phyloP scores from a whole-genome alignment of 2,888 invertebrate species.

The Melanotus villosus region DNA sequence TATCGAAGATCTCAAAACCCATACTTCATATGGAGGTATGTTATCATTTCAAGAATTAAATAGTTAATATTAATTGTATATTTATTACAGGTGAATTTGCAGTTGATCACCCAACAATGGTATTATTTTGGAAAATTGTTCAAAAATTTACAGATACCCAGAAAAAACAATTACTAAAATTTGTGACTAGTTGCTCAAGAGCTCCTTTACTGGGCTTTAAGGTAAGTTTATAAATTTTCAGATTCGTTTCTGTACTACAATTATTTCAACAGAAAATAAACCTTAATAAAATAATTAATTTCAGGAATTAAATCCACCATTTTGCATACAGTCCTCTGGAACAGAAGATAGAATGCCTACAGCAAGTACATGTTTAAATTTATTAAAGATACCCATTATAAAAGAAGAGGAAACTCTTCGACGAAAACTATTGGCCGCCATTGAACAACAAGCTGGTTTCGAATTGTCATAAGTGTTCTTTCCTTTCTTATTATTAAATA shows the following conservation, averaged over 20 bases:
- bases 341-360: conserved; percentile 93
- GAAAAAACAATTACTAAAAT: conserved; percentile 91
- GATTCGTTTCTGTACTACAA: too few relatives aligned
- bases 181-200: conserved; percentile 98
- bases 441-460: conserved; percentile 96
- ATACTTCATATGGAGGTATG: conserved; percentile 90
- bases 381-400: conserved; percentile 95
- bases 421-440: conserved; percentile 91
- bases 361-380: conserved; percentile 98
- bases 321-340: conserved; percentile 96
- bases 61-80: not conserved
- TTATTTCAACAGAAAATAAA: too few relatives aligned
- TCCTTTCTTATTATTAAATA: not conserved
- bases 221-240: too few relatives aligned
- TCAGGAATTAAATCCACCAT: conserved; percentile 94
- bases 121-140: conserved; percentile 92
- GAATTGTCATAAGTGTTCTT: conserved; percentile 84
- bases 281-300: not conserved
- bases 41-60: not conserved
- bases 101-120: conserved; percentile 86
- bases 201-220: conserved; percentile 98
- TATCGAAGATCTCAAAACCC: conserved; percentile 85
- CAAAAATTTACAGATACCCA: conserved; percentile 86
- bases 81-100: conserved; percentile 81
- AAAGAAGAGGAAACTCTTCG: conserved; percentile 81